These are phyloP conservation scores for Drosophila anomelani DNA, from an alignment of 2,888 invertebrate species.

Conservation along the genomic window DNA sequence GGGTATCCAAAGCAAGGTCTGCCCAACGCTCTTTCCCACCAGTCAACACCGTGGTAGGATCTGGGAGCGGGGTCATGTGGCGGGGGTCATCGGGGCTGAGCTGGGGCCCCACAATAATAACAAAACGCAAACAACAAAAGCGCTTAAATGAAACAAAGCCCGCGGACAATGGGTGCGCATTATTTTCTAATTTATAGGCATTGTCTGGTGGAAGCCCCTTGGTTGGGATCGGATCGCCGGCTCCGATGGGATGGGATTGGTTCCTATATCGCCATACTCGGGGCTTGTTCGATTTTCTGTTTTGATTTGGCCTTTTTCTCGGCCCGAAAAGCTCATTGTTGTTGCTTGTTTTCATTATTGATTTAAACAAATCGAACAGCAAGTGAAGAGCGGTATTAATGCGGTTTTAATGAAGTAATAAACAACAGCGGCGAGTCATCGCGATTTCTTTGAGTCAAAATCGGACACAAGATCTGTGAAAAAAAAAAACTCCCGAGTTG, in stretches of 20 bases:
- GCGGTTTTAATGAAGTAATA: conserved; percentile 79
- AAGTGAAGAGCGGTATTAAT: conserved; percentile 77
- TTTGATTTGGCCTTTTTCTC: conserved; percentile 47
- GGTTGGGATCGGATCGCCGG: conserved; percentile 19
- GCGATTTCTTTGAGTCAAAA: conserved; percentile 33
- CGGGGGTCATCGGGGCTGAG: conserved; percentile 25
- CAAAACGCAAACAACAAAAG: conserved; percentile 69
- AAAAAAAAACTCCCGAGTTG: conserved; percentile 5
- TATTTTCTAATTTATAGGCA: conserved; percentile 82
- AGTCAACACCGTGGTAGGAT: conserved; percentile 18
- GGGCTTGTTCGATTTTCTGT: conserved; percentile 35
- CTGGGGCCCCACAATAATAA: conserved; percentile 39
- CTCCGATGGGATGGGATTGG: conserved; percentile 55
- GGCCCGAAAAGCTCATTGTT: conserved; percentile 48
- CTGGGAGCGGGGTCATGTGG: conserved; percentile 10
- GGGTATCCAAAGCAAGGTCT: conserved; percentile 8
- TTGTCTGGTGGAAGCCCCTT: conserved; percentile 61
- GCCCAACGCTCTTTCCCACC: conserved; percentile 26
- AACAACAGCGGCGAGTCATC: conserved; percentile 50
- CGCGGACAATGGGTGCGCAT: conserved; percentile 79
- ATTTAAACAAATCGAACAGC: conserved; percentile 76
- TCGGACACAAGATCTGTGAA: conserved; percentile 25
- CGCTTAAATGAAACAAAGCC: conserved; percentile 80
- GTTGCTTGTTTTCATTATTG: conserved; percentile 73
- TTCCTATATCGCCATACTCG: conserved; percentile 22